Conservation (phyloP, 2,888 invertebrate species). For the Cheilosia vernalis region DNA sequence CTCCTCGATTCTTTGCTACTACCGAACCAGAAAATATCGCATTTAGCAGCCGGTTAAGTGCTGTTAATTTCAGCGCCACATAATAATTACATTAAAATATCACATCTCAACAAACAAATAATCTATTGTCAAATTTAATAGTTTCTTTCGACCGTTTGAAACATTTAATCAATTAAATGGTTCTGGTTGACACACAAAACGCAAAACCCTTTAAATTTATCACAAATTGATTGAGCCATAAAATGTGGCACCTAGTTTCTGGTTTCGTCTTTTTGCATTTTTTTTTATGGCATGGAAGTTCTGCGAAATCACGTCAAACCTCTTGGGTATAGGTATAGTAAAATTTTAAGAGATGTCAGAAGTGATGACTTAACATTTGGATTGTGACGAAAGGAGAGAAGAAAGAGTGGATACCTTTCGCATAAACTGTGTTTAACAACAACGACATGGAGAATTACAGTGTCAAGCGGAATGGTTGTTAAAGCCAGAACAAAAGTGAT, state of each 20-base stretch:
- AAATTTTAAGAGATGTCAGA: constrained; percentile 28
- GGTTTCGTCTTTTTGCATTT: neutral
- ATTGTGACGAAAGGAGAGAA: neutral
- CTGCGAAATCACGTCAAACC: no score
- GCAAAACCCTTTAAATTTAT: constrained; percentile 53
- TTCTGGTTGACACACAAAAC: constrained; percentile 11
- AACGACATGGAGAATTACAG: no score
- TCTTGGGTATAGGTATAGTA: neutral
- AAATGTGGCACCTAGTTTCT: constrained; percentile 25
- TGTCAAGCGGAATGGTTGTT: no score
- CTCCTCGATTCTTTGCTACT: neutral
- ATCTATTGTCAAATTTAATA: constrained; percentile 16
- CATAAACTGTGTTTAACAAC: no score
- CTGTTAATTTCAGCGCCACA: constrained; percentile 20
- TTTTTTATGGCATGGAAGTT: constrained; percentile 6
- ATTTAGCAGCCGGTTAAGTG: constrained; percentile 1
- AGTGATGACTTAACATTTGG: constrained; percentile 35
- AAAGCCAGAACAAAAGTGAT: no score
- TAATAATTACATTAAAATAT: constrained; percentile 6
- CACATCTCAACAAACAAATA: neutral
- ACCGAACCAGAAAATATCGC: neutral
- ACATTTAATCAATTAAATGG: constrained; percentile 44
- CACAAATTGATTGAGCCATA: constrained; percentile 44
- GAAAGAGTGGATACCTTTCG: no score
- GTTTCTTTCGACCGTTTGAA: constrained; percentile 9